Evolutionary conservation across 53 echinoderm and acorn worm genomes (phyloP), one percentile per base, ranked within the genome.

Genomic region (Temnopleurus reevesii): DNA sequence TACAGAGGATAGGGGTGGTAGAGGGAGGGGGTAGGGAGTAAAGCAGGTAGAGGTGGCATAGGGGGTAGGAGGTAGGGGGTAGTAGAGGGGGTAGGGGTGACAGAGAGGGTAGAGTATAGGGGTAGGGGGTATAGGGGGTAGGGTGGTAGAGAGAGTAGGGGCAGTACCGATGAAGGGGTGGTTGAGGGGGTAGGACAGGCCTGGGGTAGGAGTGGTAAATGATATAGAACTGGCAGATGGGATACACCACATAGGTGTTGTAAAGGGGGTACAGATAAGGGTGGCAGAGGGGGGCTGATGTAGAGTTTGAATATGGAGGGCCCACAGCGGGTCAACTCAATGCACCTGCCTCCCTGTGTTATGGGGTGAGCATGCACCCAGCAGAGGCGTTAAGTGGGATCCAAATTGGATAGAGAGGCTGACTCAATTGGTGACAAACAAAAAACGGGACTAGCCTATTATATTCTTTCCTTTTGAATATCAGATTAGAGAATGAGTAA

Each of bases 301-400:
- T n/a, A n/a, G n/a, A n/a, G n/a, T n/a, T n/a, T n/a, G n/a, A n/a
- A n/a, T n/a, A 46, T 36, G 61, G 29, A 35, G 56, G 35, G 55
- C n/a, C 5, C 88, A 26, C 88, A 87, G 88, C 71, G 34, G 88
- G 88, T 19, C 71, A 47, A 46, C 71, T 51, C 71, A 3, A 28
- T 51, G 71, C 88, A 87, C 88, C 88, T 87, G 88, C 88, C 55
- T 18, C 27, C 29, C 66, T 21, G 33, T 49, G 71, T 87, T 66
- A 87, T 19, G 59, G 38, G 88, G 66, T 51, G 45, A 26, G 51
- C 15, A 18, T 31, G 71, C 55, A 64, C 71, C 88, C 88, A 51
- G 36, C 88, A 9, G 88, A 49, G 88, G 65, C 51, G 41, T 28
- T 65, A 49, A 87, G 88, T 87, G 88, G 88, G 46, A 15, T 60